Evolutionary conservation across 2,888 invertebrate species (phyloP).

Genomic region (Drosophila anomalata): DNA sequence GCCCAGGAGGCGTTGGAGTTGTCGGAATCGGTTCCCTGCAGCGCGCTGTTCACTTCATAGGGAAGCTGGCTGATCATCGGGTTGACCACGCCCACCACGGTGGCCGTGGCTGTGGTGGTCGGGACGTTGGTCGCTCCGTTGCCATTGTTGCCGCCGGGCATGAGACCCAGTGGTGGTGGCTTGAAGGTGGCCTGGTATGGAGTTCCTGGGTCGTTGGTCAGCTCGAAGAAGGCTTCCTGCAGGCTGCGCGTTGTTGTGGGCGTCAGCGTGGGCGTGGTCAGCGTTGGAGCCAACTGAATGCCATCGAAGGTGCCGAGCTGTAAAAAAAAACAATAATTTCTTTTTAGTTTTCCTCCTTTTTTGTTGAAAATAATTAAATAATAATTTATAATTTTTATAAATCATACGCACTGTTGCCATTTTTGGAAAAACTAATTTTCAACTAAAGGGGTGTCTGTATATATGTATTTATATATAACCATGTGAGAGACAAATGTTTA

Average conservation of each 20-base stretch:
- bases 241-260: slow-evolving; percentile 96
- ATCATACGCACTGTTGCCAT: slow-evolving; percentile 2
- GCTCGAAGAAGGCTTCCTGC: slow-evolving; percentile 95
- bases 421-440: not conserved
- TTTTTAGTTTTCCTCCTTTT: not conserved
- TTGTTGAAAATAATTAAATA: not conserved
- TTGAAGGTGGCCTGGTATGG: slow-evolving; percentile 96
- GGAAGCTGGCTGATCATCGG: slow-evolving; percentile 28
- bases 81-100: slow-evolving; percentile 36
- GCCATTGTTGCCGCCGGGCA: slow-evolving; percentile 42
- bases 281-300: slow-evolving; percentile 94
- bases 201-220: slow-evolving; percentile 91
- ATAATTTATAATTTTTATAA: not conserved
- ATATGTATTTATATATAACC: slow-evolving; percentile 4
- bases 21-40: slow-evolving; percentile 70
- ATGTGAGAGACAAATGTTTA: slow-evolving; percentile 25
- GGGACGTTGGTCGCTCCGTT: slow-evolving; percentile 10
- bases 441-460: not conserved
- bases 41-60: slow-evolving; percentile 46
- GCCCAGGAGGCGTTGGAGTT: slow-evolving; percentile 83
- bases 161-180: slow-evolving; percentile 91
- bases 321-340: slow-evolving; percentile 76
- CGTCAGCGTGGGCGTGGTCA: slow-evolving; percentile 96
- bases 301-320: slow-evolving; percentile 94
- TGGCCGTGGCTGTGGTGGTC: slow-evolving; percentile 25